A percentile compares a stretch with the other conserved stretches of the same genome.
phyloP scores from a whole-genome alignment of 2,797 vertebrate species.

The Chrosomus eos region DNA sequence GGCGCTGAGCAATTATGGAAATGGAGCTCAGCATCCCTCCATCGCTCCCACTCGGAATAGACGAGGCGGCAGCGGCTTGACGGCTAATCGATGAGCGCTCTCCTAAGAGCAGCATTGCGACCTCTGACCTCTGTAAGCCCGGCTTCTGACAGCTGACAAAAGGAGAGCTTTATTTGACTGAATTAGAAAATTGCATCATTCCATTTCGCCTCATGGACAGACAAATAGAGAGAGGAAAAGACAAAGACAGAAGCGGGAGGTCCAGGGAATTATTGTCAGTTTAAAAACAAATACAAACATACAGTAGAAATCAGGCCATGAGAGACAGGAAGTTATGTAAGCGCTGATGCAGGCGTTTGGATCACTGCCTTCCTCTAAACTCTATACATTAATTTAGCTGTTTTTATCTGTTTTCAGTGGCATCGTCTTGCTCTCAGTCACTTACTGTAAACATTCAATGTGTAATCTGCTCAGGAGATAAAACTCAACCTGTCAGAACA shows the following conservation, averaged over 20 bases:
- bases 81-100: slow-evolving; percentile 84
- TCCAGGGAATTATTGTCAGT: slow-evolving; percentile 27
- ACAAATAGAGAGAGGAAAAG: slow-evolving; percentile 16
- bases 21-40: slow-evolving; percentile 80
- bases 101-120: slow-evolving; percentile 68
- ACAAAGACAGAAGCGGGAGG: slow-evolving; percentile 5
- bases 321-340: slow-evolving; percentile 24
- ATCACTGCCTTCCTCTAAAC: slow-evolving; percentile 26
- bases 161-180: slow-evolving; percentile 67
- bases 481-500: slow-evolving; percentile 77
- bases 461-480: slow-evolving; percentile 63
- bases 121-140: slow-evolving; percentile 78
- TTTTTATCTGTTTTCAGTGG: slow-evolving; percentile 33
- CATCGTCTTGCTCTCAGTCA: slow-evolving; percentile 22
- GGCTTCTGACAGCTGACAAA: slow-evolving; percentile 83
- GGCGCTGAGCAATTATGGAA: slow-evolving; percentile 91
- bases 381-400: slow-evolving; percentile 12
- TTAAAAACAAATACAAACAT: slow-evolving; percentile 39
- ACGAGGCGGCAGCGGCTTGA: slow-evolving; percentile 70
- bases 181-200: slow-evolving; percentile 67
- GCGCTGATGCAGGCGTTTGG: not conserved
- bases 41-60: slow-evolving; percentile 84
- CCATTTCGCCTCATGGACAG: slow-evolving; percentile 78
- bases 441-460: slow-evolving; percentile 83
- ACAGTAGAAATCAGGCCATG: slow-evolving; percentile 18